Base-by-base conservation (phyloP, 1,140 invertebrate species). In the Drosophila pectinifera region DNA sequence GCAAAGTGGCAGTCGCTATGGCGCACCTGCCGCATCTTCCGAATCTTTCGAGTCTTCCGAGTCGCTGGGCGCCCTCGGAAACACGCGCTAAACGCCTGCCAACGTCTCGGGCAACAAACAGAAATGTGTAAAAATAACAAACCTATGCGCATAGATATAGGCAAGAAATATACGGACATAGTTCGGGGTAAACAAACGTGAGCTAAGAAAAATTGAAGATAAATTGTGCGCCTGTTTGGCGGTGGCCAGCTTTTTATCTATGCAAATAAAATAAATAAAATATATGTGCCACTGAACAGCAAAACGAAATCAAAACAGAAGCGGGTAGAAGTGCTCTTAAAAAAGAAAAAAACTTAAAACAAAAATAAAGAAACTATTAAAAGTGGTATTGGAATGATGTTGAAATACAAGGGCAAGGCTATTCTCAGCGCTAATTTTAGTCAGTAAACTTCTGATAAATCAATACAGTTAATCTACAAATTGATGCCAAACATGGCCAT, bases 41-140 rank as follows among this genome's bases (percentile, higher is more conserved):
- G 59, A 65, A 20, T 68, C 43, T n/a, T 34, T 24, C 16, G 34
- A 31, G 43, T 68, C 43, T n/a, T 34, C 31, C 16, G 34, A 31
- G 43, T 16, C 16, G 16, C 20, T 31, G 7, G 28, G n/a, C 20
- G 20, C 53, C 42, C 41, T 51, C 64, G 74, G 72, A 73, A 84
- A 73, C 55, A 74, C 78, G 45, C 64, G 54, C 68, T 54, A 55
- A 48, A 45, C 43, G 64, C 46, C 64, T 69, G 64, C 43, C 39
- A 53, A 39, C 14, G 54, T 18, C 38, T 28, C 48, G 28, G 18
- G 22, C 75, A 73, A 73, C 34, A 65, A 45, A 67, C 57, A 74
- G 38, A 38, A 75, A 80, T 59, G 72, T 80, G 78, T 86, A 86
- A 85, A 86, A 85, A 85, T 78, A 85, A 85, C 78, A 85, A 81